phyloP scores from a whole-genome alignment of 2,888 invertebrate species.

The Stenurella melanura region DNA sequence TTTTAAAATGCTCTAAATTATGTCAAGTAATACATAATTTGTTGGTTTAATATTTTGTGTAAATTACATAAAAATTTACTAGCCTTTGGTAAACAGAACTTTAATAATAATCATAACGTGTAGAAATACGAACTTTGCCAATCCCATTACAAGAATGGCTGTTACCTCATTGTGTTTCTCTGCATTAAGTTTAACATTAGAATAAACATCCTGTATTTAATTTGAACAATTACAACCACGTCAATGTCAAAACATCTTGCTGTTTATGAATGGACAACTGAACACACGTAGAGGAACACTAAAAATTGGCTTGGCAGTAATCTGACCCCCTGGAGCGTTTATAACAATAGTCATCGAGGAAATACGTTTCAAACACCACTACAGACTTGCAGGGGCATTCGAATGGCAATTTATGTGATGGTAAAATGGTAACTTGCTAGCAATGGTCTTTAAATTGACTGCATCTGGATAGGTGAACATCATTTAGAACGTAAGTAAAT shows the following conservation, averaged over 20 bases:
- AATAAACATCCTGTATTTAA: slow-evolving; percentile 6
- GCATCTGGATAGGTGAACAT: too few relatives aligned
- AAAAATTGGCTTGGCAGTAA: slow-evolving; percentile 52
- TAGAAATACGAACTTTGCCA: too few relatives aligned
- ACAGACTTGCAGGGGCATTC: not conserved
- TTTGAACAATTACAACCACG: slow-evolving; percentile 19
- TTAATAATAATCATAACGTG: too few relatives aligned
- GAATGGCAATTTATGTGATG: too few relatives aligned
- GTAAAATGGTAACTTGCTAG: too few relatives aligned
- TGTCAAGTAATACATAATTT: too few relatives aligned
- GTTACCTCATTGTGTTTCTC: not conserved
- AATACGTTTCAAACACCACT: not conserved
- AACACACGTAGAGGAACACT: slow-evolving; percentile 41
- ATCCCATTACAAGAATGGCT: not conserved
- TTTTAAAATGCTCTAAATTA: too few relatives aligned
- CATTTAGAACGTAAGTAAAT: too few relatives aligned
- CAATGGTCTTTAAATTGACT: too few relatives aligned
- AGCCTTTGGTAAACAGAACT: too few relatives aligned
- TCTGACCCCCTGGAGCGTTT: slow-evolving; percentile 42
- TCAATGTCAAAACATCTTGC: slow-evolving; percentile 20
- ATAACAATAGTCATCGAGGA: slow-evolving; percentile 4
- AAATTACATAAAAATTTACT: too few relatives aligned
- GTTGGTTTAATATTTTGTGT: too few relatives aligned
- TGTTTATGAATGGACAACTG: not conserved
- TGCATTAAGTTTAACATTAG: not conserved